These are phyloP conservation scores for Venturia canescens DNA, from an alignment of 1,140 invertebrate species.

Conservation along the genomic window DNA sequence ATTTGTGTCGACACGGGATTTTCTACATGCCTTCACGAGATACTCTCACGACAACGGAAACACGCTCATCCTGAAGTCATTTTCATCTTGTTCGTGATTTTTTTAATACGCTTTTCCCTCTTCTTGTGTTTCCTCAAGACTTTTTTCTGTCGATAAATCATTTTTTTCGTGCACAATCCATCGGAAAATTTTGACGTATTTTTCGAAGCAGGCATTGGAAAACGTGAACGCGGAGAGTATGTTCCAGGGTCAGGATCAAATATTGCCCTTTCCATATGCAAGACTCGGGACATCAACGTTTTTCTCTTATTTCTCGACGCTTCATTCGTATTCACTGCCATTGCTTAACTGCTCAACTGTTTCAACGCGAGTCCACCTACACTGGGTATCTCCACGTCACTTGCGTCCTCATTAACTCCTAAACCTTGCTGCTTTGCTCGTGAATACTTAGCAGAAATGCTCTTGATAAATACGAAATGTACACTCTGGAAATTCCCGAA, in stretches of 20 bases:
- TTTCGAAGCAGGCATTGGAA: too few species aligned
- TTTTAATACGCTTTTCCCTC: too few species aligned
- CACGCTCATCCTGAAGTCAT: too few species aligned
- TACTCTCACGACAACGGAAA: background rate
- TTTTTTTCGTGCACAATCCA: too few species aligned
- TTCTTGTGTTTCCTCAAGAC: too few species aligned
- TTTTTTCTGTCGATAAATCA: too few species aligned
- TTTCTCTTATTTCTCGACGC: background rate
- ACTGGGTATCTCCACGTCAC: background rate
- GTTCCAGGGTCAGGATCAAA: too few species aligned
- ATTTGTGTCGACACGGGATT: constrained; percentile 31
- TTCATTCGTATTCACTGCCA: background rate
- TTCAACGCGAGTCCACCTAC: background rate
- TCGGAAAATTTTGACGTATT: too few species aligned
- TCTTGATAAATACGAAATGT: constrained; percentile 3
- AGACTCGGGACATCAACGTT: too few species aligned
- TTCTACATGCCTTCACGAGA: background rate
- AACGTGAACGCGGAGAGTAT: too few species aligned
- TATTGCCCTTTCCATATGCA: too few species aligned
- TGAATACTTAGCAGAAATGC: background rate
- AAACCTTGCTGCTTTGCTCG: background rate
- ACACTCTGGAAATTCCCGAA: background rate
- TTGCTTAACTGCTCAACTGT: background rate
- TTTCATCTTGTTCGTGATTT: too few species aligned
- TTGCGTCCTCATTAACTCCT: background rate